Evolutionary conservation across 2,888 invertebrate genomes (phyloP).

Genomic region (Eilema caniola): DNA sequence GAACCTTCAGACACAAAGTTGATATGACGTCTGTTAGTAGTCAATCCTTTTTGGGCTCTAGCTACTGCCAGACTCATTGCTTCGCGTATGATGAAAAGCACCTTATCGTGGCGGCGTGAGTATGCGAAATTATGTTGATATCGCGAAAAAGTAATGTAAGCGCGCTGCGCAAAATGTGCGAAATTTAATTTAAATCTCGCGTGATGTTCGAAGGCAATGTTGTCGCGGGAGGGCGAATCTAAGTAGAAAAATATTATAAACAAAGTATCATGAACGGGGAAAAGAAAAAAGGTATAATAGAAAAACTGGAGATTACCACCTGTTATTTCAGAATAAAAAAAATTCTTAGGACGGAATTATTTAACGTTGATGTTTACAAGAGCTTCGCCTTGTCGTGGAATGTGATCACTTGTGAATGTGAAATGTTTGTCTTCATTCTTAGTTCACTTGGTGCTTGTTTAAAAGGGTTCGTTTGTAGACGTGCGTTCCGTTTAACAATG

Average conservation of each 20-base stretch:
- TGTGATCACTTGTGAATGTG: constrained; percentile 18
- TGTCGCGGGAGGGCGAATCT: constrained; percentile 49
- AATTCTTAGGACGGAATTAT: constrained; percentile 25
- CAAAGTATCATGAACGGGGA: constrained; percentile 38
- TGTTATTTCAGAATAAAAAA: constrained; percentile 59
- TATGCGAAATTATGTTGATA: background rate
- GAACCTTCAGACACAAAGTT: too few species aligned
- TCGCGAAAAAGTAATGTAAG: constrained; percentile 52
- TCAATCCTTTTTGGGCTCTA: too few species aligned
- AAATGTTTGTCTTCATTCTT: constrained; percentile 26
- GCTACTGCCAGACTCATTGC: too few species aligned
- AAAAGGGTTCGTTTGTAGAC: constrained; percentile 24
- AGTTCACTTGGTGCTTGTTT: constrained; percentile 24
- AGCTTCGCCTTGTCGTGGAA: constrained; percentile 9
- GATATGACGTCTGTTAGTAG: too few species aligned
- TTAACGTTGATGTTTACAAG: constrained; percentile 21
- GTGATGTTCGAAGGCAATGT: constrained; percentile 53
- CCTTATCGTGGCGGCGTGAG: too few species aligned
- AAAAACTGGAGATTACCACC: constrained; percentile 57
- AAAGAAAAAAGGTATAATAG: constrained; percentile 36
- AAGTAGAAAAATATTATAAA: constrained; percentile 51
- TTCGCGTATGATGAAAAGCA: too few species aligned
- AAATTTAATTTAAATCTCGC: constrained; percentile 59
- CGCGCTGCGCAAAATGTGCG: constrained; percentile 50
- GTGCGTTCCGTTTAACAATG: constrained; percentile 29